Evolutionary conservation across 2,888 invertebrate species (phyloP).

Genomic region (Merodon equestris): DNA sequence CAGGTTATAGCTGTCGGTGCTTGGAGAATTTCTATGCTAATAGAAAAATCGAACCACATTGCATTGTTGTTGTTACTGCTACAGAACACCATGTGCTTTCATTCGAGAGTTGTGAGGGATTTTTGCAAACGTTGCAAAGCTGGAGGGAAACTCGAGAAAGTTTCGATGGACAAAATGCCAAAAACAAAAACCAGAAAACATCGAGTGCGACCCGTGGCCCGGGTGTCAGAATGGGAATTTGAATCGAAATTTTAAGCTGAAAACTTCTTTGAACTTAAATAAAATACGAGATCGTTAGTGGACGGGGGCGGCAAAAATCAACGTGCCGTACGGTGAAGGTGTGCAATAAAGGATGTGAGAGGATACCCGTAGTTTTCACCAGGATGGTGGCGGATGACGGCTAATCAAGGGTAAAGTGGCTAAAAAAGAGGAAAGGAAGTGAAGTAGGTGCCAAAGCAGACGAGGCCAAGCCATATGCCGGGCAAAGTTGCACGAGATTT

Average conservation of each 20-base stretch:
- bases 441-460: neutral
- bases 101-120: slow-evolving; percentile 25
- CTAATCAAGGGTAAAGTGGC: slow-evolving; percentile 48
- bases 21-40: neutral
- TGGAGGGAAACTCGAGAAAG: slow-evolving; percentile 45
- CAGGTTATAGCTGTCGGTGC: slow-evolving; percentile 26
- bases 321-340: slow-evolving; percentile 39
- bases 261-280: slow-evolving; percentile 31
- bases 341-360: slow-evolving; percentile 61
- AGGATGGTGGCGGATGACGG: slow-evolving; percentile 12
- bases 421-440: neutral
- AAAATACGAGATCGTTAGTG: slow-evolving; percentile 1
- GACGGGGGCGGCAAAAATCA: slow-evolving; percentile 7
- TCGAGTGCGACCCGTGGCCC: slow-evolving; percentile 11
- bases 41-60: slow-evolving; percentile 9
- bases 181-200: slow-evolving; percentile 6
- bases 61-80: slow-evolving; percentile 32
- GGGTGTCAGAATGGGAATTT: slow-evolving; percentile 55
- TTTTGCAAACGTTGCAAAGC: slow-evolving; percentile 53
- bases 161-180: slow-evolving; percentile 10
- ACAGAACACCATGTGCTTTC: slow-evolving; percentile 15
- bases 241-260: slow-evolving; percentile 59
- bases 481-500: slow-evolving; percentile 44
- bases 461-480: slow-evolving; percentile 51
- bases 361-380: slow-evolving; percentile 47